Evolutionary conservation across 2,888 invertebrate species (phyloP).

Genomic region (Drosophila macrospina): DNA sequence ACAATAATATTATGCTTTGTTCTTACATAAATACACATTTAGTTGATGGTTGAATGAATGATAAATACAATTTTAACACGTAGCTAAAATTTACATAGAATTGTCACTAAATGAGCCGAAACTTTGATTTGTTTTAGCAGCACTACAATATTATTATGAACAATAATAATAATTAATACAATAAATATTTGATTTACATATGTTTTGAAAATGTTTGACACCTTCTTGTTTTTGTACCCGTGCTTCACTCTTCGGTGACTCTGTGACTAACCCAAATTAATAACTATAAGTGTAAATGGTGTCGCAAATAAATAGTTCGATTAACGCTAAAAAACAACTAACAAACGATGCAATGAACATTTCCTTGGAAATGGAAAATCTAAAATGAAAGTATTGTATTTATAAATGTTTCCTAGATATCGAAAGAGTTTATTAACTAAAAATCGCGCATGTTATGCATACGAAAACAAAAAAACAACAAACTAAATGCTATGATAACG

Average conservation of each 20-base stretch:
- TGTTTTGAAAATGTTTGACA: conserved; percentile 41
- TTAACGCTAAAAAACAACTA: conserved; percentile 19
- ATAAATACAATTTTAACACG: conserved; percentile 43
- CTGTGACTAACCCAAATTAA: conserved; percentile 52
- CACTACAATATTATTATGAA: conserved; percentile 36
- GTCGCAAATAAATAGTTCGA: conserved; percentile 47
- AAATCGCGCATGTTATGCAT: conserved; percentile 32
- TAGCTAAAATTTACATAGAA: conserved; percentile 65
- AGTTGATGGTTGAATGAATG: conserved; percentile 48
- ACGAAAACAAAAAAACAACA: not conserved
- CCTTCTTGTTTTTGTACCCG: conserved; percentile 44
- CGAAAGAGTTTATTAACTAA: conserved; percentile 43
- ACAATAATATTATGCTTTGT: conserved; percentile 61
- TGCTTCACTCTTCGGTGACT: conserved; percentile 17
- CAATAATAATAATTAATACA: conserved; percentile 43
- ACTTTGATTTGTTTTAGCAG: conserved; percentile 58
- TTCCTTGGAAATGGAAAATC: conserved; percentile 42
- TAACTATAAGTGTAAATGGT: conserved; percentile 32
- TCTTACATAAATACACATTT: conserved; percentile 34
- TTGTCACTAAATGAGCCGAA: conserved; percentile 62
- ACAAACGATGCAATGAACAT: conserved; percentile 38
- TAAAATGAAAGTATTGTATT: conserved; percentile 71
- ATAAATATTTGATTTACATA: conserved; percentile 67
- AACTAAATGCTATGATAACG: conserved; percentile 24
- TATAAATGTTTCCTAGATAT: conserved; percentile 69